phyloP scores from a whole-genome alignment of 2,797 vertebrate species.

The Enteromius treurensis region DNA sequence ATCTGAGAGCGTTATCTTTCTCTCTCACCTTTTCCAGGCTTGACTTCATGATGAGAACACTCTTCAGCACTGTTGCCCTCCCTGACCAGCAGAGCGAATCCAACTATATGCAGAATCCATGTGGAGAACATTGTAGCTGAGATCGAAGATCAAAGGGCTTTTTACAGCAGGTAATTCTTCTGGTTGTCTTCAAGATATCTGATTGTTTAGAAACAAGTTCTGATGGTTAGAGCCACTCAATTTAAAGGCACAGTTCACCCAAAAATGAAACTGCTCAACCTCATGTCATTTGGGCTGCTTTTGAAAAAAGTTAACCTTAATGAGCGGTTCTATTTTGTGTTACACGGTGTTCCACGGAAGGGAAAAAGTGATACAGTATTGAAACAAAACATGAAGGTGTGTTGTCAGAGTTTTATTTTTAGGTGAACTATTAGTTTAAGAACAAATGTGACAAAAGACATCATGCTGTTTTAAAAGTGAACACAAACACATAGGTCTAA shows the following conservation, averaged over 20 bases:
- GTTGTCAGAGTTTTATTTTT: background rate
- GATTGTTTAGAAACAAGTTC: background rate
- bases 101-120: constrained; percentile 10
- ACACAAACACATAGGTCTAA: background rate
- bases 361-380: background rate
- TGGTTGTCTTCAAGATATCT: constrained; percentile 10
- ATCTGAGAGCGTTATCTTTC: constrained; percentile 5
- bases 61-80: background rate
- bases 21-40: constrained; percentile 25
- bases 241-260: background rate
- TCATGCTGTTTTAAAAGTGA: background rate
- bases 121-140: constrained; percentile 14
- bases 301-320: background rate
- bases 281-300: background rate
- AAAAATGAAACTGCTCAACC: background rate
- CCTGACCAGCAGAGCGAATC: constrained; percentile 1
- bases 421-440: background rate
- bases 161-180: background rate
- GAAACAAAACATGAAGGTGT: background rate
- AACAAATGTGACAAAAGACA: background rate
- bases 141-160: background rate
- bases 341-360: background rate
- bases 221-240: background rate
- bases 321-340: background rate
- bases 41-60: background rate